A percentile compares a stretch with the other conserved stretches of the same genome.
These are phyloP conservation scores for Nomia melanderi DNA, from an alignment of 1,140 invertebrate species.

Conservation along the genomic window DNA sequence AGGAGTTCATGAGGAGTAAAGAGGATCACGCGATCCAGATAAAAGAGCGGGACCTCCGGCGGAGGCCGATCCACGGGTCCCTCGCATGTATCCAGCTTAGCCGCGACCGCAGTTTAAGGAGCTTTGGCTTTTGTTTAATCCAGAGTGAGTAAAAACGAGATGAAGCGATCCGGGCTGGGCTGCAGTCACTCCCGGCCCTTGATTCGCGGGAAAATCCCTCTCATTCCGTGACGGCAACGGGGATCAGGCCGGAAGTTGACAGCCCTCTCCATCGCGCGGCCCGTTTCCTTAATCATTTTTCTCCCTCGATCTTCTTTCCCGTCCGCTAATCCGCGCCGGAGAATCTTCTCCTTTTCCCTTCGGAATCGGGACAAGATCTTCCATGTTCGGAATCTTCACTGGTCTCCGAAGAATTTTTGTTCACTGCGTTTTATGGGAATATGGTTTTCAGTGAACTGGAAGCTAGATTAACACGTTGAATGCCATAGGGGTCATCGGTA, in stretches of 20 bases:
- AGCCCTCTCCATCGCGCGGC: slow-evolving; percentile 32
- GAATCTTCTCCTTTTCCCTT: no score
- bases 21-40: slow-evolving; percentile 69
- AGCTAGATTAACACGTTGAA: no score
- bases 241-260: slow-evolving; percentile 59
- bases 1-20: slow-evolving; percentile 62
- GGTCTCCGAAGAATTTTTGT: no score
- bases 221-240: slow-evolving; percentile 48
- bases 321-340: no score
- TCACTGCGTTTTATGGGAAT: no score
- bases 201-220: slow-evolving; percentile 69
- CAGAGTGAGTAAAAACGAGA: slow-evolving; percentile 78
- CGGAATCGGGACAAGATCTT: no score
- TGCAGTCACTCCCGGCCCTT: slow-evolving; percentile 67
- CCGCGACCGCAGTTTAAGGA: slow-evolving; percentile 79
- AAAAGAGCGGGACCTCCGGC: slow-evolving; percentile 63
- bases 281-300: slow-evolving; percentile 53
- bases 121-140: slow-evolving; percentile 81
- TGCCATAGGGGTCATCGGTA: no score
- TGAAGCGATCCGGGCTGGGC: slow-evolving; percentile 62
- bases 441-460: no score
- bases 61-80: slow-evolving; percentile 61
- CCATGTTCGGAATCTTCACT: no score
- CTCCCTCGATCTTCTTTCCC: neutral
- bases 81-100: slow-evolving; percentile 80